phyloP scores from a whole-genome alignment of 1,140 invertebrate genomes.

The Galleria mellonella region DNA sequence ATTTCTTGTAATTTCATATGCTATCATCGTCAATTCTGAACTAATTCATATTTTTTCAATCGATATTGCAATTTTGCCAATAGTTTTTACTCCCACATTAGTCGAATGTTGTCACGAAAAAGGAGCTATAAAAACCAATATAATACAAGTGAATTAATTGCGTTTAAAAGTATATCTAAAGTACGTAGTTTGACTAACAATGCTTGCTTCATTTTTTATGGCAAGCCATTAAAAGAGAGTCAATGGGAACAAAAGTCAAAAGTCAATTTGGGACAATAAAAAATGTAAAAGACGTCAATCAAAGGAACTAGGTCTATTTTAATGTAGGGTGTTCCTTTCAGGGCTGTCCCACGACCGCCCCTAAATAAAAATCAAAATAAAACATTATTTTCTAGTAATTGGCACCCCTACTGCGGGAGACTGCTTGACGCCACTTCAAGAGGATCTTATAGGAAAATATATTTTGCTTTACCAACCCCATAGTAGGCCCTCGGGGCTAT shows the following conservation, averaged over 20 bases:
- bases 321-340: slow-evolving; percentile 63
- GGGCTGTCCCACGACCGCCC: slow-evolving; percentile 68
- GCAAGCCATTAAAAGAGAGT: not conserved
- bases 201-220: too few species aligned
- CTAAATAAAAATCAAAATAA: slow-evolving; percentile 66
- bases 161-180: too few species aligned
- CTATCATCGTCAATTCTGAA: too few species aligned
- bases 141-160: too few species aligned
- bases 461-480: slow-evolving; percentile 25
- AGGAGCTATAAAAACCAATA: too few species aligned
- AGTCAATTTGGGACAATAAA: slow-evolving; percentile 58
- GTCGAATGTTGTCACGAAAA: too few species aligned
- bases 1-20: too few species aligned
- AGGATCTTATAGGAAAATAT: slow-evolving; percentile 62
- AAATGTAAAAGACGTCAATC: slow-evolving; percentile 59
- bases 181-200: too few species aligned
- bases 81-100: too few species aligned
- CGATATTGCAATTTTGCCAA: too few species aligned
- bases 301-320: slow-evolving; percentile 54
- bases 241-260: slow-evolving; percentile 27
- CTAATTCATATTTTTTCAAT: too few species aligned
- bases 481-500: slow-evolving; percentile 28
- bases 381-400: slow-evolving; percentile 65
- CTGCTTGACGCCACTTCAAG: slow-evolving; percentile 49
- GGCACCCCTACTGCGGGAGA: slow-evolving; percentile 49